phyloP scores from a whole-genome alignment of 2,888 invertebrate species.

The Agonopterix heracliana region DNA sequence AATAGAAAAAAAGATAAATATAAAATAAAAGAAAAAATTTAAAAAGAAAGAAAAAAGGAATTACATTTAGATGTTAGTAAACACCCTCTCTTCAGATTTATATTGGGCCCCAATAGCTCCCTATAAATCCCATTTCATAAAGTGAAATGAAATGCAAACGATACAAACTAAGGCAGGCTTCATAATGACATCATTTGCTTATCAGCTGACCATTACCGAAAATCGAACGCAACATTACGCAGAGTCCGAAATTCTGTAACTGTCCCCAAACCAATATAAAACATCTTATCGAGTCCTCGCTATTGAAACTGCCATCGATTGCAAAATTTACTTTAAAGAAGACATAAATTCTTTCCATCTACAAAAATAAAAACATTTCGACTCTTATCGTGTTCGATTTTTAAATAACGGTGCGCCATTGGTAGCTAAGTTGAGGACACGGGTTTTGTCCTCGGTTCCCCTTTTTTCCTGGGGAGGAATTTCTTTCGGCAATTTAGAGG shows the following conservation, averaged over 20 bases:
- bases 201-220: slow-evolving; percentile 76
- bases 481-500: slow-evolving; percentile 75
- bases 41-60: too few species aligned
- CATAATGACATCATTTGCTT: slow-evolving; percentile 74
- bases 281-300: slow-evolving; percentile 60
- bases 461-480: slow-evolving; percentile 65
- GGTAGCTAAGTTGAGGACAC: slow-evolving; percentile 65
- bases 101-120: too few species aligned
- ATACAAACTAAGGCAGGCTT: slow-evolving; percentile 61
- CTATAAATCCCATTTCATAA: slow-evolving; percentile 8
- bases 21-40: too few species aligned
- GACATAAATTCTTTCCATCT: slow-evolving; percentile 70
- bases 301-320: slow-evolving; percentile 62
- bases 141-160: slow-evolving; percentile 46
- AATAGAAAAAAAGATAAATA: too few species aligned
- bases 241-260: slow-evolving; percentile 57
- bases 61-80: slow-evolving; percentile 2
- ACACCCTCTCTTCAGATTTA: too few species aligned
- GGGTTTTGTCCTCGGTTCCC: slow-evolving; percentile 67
- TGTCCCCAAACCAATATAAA: slow-evolving; percentile 60
- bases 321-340: slow-evolving; percentile 65
- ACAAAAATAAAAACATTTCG: slow-evolving; percentile 72
- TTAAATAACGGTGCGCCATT: slow-evolving; percentile 71
- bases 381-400: slow-evolving; percentile 74
- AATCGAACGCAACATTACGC: slow-evolving; percentile 73